A percentile compares a stretch with the other conserved stretches of the same genome.
phyloP scores from a whole-genome alignment of 2,888 invertebrate genomes.

The Sesamia inferens region DNA sequence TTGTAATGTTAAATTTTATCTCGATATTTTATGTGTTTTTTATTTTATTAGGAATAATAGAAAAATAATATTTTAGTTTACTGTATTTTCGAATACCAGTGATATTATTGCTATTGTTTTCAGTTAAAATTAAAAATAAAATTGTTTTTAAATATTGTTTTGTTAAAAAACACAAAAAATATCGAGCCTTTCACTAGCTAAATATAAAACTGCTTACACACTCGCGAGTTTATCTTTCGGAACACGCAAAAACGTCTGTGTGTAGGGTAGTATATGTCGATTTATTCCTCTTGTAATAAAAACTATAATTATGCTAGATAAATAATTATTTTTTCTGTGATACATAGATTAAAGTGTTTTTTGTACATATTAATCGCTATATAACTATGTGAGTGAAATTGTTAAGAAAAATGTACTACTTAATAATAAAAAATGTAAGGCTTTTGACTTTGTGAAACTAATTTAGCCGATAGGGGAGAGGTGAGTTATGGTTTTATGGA shows the following conservation, averaged over 20 bases:
- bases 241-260: constrained; percentile 62
- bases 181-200: constrained; percentile 49
- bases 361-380: constrained; percentile 80
- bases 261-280: constrained; percentile 66
- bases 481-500: constrained; percentile 74
- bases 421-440: constrained; percentile 74
- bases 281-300: constrained; percentile 69
- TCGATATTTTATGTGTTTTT: constrained; percentile 51
- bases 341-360: constrained; percentile 87
- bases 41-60: not conserved
- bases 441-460: constrained; percentile 80
- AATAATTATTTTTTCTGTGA: constrained; percentile 90
- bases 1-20: constrained; percentile 61
- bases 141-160: not conserved
- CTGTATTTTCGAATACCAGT: not conserved
- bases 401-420: constrained; percentile 75
- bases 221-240: constrained; percentile 62
- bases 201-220: constrained; percentile 68
- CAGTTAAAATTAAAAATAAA: not conserved
- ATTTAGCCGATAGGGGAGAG: constrained; percentile 64
- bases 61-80: too few relatives aligned
- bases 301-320: constrained; percentile 78
- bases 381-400: constrained; percentile 76
- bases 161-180: constrained; percentile 42
- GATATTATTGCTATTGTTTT: not conserved